These are phyloP conservation scores for Peromyscus attwateri DNA, from an alignment of 2,797 vertebrate genomes.

Conservation along the genomic window DNA sequence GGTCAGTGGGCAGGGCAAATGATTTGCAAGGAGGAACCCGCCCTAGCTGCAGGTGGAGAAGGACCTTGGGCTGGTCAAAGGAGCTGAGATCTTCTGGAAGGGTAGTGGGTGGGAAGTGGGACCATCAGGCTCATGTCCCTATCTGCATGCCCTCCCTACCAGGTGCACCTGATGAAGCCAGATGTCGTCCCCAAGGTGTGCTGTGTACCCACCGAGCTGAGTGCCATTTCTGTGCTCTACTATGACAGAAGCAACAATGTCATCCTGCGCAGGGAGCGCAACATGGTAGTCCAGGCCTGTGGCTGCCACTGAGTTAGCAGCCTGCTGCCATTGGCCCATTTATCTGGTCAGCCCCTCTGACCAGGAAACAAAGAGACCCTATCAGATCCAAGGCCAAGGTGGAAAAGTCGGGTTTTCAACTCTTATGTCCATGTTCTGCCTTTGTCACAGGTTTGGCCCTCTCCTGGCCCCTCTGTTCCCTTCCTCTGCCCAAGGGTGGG, in stretches of 20 bases:
- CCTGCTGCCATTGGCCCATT: background rate
- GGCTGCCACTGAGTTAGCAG: conserved; percentile 92
- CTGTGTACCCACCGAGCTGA: conserved; percentile 97
- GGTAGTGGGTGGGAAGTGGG: background rate
- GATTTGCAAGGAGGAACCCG: no score
- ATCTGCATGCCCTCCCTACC: conserved; percentile 1
- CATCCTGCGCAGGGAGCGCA: conserved; percentile 97
- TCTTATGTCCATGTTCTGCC: background rate
- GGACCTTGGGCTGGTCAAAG: background rate
- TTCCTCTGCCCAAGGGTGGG: background rate
- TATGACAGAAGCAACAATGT: conserved; percentile 99
- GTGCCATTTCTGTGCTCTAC: conserved; percentile 97
- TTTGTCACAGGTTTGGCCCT: background rate
- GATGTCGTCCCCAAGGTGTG: conserved; percentile 96
- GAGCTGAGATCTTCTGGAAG: background rate
- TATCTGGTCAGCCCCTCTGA: no score
- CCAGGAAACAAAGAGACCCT: background rate
- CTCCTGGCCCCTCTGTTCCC: background rate
- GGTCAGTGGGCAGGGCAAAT: background rate
- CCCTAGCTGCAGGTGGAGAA: background rate
- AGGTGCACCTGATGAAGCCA: conserved; percentile 98
- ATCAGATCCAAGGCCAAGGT: background rate
- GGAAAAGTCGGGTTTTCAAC: background rate
- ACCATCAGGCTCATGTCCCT: background rate
- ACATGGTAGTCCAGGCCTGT: conserved; percentile 98